Evolutionary conservation across 2,113 vertebrate genomes (phyloP).

Genomic region (Cinclus cinclus): DNA sequence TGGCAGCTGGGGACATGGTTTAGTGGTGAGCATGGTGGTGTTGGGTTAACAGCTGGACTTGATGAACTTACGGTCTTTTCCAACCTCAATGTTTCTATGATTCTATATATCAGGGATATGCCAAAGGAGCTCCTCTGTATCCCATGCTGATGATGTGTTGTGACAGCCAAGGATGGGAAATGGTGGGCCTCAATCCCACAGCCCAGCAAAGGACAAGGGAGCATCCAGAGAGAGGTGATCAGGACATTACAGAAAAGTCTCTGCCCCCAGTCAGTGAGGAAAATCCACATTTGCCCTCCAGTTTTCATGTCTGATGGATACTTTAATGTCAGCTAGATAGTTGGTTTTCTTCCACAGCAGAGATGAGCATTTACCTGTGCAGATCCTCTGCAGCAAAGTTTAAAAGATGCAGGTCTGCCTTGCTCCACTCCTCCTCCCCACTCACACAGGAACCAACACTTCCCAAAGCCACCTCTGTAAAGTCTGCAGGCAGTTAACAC

Average conservation of each 20-base stretch:
- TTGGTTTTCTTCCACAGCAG: background rate
- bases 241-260: background rate
- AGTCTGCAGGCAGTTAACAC: background rate
- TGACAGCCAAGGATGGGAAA: background rate
- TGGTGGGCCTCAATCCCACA: background rate
- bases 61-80: background rate
- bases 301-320: background rate
- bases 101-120: background rate
- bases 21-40: fast-evolving
- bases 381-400: background rate
- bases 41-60: background rate
- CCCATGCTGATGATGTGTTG: background rate
- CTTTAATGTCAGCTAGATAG: background rate
- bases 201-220: background rate
- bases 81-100: background rate
- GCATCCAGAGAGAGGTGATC: background rate
- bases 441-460: background rate
- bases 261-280: fast-evolving
- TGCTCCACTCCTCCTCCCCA: background rate
- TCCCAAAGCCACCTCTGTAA: background rate
- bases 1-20: background rate
- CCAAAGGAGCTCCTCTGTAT: background rate
- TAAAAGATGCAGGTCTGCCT: background rate
- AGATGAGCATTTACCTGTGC: background rate
- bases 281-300: background rate